These are phyloP conservation scores for Actinopyga echinites DNA, from an alignment of 53 echinoderm and acorn worm species.

Conservation along the genomic window DNA sequence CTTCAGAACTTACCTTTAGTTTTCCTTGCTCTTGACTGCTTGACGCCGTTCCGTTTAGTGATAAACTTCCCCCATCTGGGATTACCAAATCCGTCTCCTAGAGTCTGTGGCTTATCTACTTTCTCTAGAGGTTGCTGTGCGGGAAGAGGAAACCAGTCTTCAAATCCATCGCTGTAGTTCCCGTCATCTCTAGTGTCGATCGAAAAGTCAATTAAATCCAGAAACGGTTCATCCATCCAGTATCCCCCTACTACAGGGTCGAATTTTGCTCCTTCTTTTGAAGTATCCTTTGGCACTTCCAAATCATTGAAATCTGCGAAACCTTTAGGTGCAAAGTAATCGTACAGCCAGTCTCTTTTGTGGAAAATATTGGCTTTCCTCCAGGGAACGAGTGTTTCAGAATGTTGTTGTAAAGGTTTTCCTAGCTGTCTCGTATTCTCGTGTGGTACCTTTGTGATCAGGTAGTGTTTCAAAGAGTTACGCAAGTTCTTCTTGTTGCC, in stretches of 20 bases:
- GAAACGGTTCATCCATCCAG: conserved; percentile 1
- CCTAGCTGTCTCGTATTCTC: neutral
- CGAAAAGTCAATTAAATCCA: neutral
- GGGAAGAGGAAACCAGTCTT: neutral
- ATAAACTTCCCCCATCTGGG: neutral
- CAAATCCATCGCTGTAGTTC: neutral
- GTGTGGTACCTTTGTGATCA: neutral
- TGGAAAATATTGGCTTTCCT: neutral
- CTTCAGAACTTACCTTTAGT: no score
- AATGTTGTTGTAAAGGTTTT: neutral
- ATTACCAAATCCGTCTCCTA: neutral
- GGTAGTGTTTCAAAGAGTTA: neutral
- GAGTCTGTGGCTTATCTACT: no score
- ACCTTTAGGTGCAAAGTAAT: neutral
- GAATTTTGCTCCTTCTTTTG: neutral
- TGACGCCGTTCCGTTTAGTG: neutral
- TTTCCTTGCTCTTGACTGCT: no score
- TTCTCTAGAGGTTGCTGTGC: no score
- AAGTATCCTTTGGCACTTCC: neutral
- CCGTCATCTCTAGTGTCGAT: neutral
- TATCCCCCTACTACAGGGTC: neutral
- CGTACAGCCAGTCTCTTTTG: neutral
- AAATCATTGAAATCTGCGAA: neutral
- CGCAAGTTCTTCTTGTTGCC: neutral
- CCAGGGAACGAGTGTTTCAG: neutral